phyloP scores from a whole-genome alignment of 2,888 invertebrate species.

The Microdon myrmicae region DNA sequence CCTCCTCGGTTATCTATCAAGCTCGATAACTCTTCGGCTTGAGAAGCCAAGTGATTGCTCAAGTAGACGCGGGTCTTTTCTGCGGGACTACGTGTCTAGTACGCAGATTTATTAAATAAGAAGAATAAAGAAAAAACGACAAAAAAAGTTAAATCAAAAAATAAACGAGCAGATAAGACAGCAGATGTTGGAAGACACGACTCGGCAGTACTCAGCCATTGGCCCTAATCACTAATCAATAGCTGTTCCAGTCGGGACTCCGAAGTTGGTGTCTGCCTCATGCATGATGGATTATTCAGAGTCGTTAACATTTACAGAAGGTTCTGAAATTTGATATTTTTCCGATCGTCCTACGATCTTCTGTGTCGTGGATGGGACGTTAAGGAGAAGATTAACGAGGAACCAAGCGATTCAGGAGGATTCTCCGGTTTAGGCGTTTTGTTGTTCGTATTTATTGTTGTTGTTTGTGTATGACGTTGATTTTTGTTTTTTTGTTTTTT shows the following conservation, averaged over 20 bases:
- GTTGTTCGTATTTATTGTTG: conserved; percentile 31
- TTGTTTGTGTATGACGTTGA: too few species aligned
- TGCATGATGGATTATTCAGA: conserved; percentile 50
- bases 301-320: conserved; percentile 52
- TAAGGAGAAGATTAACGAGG: conserved; percentile 23
- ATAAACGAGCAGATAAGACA: conserved; percentile 15
- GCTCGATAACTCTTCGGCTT: conserved; percentile 18
- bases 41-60: conserved; percentile 5
- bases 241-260: conserved; percentile 1
- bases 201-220: conserved; percentile 23
- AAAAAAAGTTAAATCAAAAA: too few species aligned
- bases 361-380: conserved; percentile 22
- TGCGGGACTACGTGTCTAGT: conserved; percentile 36
- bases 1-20: not conserved
- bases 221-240: conserved; percentile 51
- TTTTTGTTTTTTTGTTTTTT: conserved; percentile 6
- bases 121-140: conserved; percentile 5
- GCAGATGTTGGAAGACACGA: conserved; percentile 34
- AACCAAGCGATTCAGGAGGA: conserved; percentile 16
- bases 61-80: not conserved
- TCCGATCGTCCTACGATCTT: too few species aligned
- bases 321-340: conserved; percentile 51
- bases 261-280: conserved; percentile 17
- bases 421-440: conserved; percentile 35
- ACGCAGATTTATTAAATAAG: conserved; percentile 23